Evolutionary conservation across 1,140 invertebrate genomes (phyloP).

Genomic region (Hestina assimilis): DNA sequence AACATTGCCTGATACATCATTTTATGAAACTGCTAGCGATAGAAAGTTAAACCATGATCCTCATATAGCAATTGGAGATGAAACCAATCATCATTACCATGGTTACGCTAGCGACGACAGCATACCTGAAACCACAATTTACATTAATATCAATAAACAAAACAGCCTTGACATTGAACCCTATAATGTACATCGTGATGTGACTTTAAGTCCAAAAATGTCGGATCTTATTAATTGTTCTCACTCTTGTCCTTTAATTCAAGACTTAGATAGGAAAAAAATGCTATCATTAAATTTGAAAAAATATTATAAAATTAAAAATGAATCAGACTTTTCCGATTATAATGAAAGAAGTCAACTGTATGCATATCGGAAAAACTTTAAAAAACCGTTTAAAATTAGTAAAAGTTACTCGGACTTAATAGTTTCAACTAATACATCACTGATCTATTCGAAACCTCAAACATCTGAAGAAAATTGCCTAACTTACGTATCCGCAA

Average conservation of each 20-base stretch:
- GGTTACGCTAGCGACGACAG: slow-evolving; percentile 71
- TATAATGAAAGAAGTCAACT: background rate
- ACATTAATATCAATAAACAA: slow-evolving; percentile 48
- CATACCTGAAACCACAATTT: slow-evolving; percentile 66
- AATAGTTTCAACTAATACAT: slow-evolving; percentile 1
- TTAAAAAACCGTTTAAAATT: background rate
- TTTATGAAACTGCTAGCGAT: slow-evolving; percentile 1
- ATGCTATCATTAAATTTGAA: slow-evolving; percentile 51
- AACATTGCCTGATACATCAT: slow-evolving; percentile 1
- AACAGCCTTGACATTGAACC: slow-evolving; percentile 31
- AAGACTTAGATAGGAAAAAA: slow-evolving; percentile 39
- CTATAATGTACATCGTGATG: slow-evolving; percentile 1
- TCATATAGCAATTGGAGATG: slow-evolving; percentile 19
- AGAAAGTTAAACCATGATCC: background rate
- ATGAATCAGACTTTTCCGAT: background rate
- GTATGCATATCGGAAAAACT: background rate
- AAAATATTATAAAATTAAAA: slow-evolving; percentile 39
- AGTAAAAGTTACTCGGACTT: slow-evolving; percentile 4
- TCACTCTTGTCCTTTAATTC: slow-evolving; percentile 8
- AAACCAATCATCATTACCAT: slow-evolving; percentile 45
- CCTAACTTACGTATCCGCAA: background rate
- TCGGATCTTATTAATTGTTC: slow-evolving; percentile 2
- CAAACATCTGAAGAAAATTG: background rate
- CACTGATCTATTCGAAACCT: background rate
- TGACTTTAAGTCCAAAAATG: slow-evolving; percentile 3